Conservation (phyloP, 2,888 invertebrate species). For the Diarsia mendica region DNA sequence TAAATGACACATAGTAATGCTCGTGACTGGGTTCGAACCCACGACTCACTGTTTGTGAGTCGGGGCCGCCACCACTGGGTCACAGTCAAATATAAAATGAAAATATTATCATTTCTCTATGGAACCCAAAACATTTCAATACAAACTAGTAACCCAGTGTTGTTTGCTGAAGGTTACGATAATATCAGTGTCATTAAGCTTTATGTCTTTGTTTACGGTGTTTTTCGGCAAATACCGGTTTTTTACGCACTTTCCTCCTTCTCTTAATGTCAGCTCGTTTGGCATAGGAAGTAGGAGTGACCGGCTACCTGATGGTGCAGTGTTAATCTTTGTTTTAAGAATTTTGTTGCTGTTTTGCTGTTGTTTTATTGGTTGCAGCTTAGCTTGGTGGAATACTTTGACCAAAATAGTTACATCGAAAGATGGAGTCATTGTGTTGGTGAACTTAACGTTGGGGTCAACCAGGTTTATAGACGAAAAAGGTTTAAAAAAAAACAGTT, state of each 20-base stretch:
- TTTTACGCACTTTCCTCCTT: constrained; percentile 51
- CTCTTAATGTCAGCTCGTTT: constrained; percentile 34
- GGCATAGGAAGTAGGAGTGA: constrained; percentile 40
- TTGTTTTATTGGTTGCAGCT: constrained; percentile 2
- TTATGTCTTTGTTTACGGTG: constrained; percentile 72
- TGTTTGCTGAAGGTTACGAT: constrained; percentile 63
- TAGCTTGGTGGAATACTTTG: neutral
- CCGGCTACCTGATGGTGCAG: constrained; percentile 33
- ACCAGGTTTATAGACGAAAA: too few relatives aligned
- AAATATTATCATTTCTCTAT: neutral
- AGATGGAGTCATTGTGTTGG: neutral
- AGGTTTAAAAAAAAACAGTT: too few relatives aligned
- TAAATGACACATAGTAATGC: too few relatives aligned
- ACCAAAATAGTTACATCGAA: neutral
- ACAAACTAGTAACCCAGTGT: constrained; percentile 49
- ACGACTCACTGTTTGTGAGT: too few relatives aligned
- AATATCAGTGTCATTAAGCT: constrained; percentile 71
- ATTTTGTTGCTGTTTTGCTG: neutral
- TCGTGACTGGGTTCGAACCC: too few relatives aligned
- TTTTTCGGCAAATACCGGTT: constrained; percentile 56
- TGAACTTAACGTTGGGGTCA: too few relatives aligned
- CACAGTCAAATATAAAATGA: neutral
- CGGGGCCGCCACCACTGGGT: too few relatives aligned
- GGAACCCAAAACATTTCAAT: constrained; percentile 32
- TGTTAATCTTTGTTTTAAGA: constrained; percentile 32